These are phyloP conservation scores for Patiria miniata DNA, from an alignment of 35 echinoderm and acorn worm species.

Conservation along the genomic window DNA sequence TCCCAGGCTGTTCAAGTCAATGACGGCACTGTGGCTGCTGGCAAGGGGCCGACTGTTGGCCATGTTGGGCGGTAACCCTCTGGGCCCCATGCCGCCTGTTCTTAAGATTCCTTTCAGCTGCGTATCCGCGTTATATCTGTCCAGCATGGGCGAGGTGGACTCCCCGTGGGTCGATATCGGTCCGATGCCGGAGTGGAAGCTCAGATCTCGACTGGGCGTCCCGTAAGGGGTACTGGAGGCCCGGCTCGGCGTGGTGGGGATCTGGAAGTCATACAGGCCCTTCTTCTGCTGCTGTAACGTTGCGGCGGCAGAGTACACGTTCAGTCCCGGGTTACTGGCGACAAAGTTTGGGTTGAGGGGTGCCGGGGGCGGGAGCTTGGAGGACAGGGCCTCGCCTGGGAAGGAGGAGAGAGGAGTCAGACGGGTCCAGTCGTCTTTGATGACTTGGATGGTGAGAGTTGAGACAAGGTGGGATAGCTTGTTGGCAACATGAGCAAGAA, in stretches of 20 bases:
- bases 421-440: conserved; percentile 98
- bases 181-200: conserved; percentile 58
- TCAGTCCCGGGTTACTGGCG: neutral
- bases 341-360: conserved; percentile 34
- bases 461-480: conserved; percentile 91
- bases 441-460: conserved; percentile 88
- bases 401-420: conserved; percentile 65
- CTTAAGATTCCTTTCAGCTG: conserved; percentile 41
- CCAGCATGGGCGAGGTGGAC: neutral
- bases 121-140: neutral
- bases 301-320: conserved; percentile 12
- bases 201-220: conserved; percentile 83
- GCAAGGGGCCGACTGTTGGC: neutral
- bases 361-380: conserved; percentile 53
- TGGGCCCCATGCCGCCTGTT: conserved; percentile 21
- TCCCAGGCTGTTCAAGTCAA: conserved; percentile 55
- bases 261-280: conserved; percentile 31
- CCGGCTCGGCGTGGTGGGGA: conserved; percentile 47
- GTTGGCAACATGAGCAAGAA: conserved; percentile 96
- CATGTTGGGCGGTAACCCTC: neutral
- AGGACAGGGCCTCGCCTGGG: conserved; percentile 38
- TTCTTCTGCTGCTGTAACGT: conserved; percentile 29
- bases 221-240: conserved; percentile 88
- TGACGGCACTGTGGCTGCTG: conserved; percentile 32
- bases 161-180: conserved; percentile 15